Conservation (phyloP, 2,888 invertebrate genomes). For the Deilephila porcellus region DNA sequence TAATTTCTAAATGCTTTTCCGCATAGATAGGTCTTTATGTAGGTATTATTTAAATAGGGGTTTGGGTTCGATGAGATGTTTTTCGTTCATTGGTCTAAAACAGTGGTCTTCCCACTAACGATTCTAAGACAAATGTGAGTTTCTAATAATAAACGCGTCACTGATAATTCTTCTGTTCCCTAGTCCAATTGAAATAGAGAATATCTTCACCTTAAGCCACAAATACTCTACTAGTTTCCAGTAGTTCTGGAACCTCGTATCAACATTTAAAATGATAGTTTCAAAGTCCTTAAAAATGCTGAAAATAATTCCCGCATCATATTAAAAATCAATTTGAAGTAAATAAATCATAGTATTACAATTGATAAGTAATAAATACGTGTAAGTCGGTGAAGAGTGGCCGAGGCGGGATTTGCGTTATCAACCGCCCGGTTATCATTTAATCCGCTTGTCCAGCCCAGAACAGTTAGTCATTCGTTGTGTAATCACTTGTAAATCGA, state of each 20-base stretch:
- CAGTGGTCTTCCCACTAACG: too few relatives aligned
- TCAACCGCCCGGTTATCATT: slow-evolving; percentile 53
- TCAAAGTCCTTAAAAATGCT: too few relatives aligned
- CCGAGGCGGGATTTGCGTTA: slow-evolving; percentile 40
- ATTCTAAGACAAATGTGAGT: too few relatives aligned
- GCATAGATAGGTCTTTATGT: not conserved
- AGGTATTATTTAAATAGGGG: not conserved
- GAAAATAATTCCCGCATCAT: not conserved
- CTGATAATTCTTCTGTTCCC: too few relatives aligned
- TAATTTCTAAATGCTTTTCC: not conserved
- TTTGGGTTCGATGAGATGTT: not conserved
- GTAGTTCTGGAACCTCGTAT: too few relatives aligned
- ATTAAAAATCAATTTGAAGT: not conserved
- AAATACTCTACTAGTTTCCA: too few relatives aligned
- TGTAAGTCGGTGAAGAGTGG: slow-evolving; percentile 5
- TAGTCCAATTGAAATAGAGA: too few relatives aligned
- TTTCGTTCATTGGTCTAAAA: too few relatives aligned
- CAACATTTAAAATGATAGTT: too few relatives aligned
- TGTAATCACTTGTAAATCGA: slow-evolving; percentile 41
- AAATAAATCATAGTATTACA: slow-evolving; percentile 9
- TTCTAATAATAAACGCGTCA: too few relatives aligned
- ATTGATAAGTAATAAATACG: slow-evolving; percentile 12
- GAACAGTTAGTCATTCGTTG: slow-evolving; percentile 27
- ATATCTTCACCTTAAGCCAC: too few relatives aligned
- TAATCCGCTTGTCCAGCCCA: slow-evolving; percentile 48